Conservation (phyloP, 2,113 vertebrate genomes). For the Labeo catla region DNA sequence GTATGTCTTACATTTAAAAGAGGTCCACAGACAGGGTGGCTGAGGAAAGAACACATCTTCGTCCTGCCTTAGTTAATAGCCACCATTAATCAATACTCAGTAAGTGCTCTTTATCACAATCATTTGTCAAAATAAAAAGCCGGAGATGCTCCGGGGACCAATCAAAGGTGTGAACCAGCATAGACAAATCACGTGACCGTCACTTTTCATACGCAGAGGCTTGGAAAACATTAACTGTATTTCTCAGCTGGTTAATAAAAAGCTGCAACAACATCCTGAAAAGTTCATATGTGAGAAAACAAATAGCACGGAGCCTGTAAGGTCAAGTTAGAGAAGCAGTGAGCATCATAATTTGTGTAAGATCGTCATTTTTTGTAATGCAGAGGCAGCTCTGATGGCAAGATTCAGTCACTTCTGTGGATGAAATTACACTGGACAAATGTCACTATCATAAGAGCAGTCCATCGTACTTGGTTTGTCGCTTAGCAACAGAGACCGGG, state of each 20-base stretch:
- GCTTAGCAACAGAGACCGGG: conserved; percentile 82
- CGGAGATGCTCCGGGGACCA: conserved; percentile 58
- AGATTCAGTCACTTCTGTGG: conserved; percentile 46
- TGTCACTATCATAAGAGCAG: conserved; percentile 76
- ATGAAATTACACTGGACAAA: conserved; percentile 76
- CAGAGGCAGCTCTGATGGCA: not conserved
- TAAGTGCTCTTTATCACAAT: conserved; percentile 68
- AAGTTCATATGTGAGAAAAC: not conserved
- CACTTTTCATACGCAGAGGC: not conserved
- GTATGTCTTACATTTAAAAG: conserved; percentile 65
- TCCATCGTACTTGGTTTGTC: conserved; percentile 73
- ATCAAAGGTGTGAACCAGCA: conserved; percentile 67
- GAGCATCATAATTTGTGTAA: not conserved
- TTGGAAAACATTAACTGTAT: not conserved
- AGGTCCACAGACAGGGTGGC: conserved; percentile 52
- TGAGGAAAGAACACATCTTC: conserved; percentile 63
- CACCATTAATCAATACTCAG: conserved; percentile 72
- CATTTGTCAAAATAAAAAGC: conserved; percentile 76
- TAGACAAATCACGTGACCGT: conserved; percentile 60
- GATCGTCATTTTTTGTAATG: conserved; percentile 1
- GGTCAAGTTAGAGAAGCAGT: not conserved
- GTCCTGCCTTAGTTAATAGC: conserved; percentile 64
- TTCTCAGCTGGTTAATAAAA: not conserved
- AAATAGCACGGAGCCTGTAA: not conserved
- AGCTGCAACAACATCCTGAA: not conserved